A percentile compares a stretch with the other conserved stretches of the same genome.
Evolutionary conservation across 2,113 vertebrate genomes (phyloP).

Genomic region (Pedionomus torquatus): DNA sequence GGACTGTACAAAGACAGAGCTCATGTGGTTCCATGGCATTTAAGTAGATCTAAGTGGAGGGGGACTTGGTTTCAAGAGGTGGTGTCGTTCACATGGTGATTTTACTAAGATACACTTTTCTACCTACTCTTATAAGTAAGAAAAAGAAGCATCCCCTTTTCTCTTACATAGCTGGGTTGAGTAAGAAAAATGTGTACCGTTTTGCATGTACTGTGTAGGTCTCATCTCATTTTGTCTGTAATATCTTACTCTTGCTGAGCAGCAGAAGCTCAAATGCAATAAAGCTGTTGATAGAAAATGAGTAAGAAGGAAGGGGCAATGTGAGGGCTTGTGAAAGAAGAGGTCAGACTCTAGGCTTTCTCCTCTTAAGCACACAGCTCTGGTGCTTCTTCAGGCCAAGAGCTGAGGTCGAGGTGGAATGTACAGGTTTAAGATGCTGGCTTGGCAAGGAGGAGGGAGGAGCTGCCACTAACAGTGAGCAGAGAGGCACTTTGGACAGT

Average conservation of each 20-base stretch:
- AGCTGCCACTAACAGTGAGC: not conserved
- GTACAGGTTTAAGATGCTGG: not conserved
- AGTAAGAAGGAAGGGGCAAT: not conserved
- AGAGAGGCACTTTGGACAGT: not conserved
- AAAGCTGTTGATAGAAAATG: not conserved
- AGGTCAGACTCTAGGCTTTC: not conserved
- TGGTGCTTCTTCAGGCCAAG: not conserved
- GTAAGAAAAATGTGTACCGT: not conserved
- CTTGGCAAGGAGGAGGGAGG: not conserved
- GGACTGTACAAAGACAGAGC: not conserved
- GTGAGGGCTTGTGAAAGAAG: not conserved
- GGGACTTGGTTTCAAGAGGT: not conserved
- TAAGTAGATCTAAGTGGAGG: not conserved
- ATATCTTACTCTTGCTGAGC: not conserved
- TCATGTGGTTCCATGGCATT: not conserved
- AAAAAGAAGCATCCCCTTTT: not conserved
- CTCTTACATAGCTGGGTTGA: not conserved
- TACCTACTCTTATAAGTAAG: not conserved
- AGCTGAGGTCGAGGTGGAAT: not conserved
- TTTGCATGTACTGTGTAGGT: not conserved
- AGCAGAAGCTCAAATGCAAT: not conserved
- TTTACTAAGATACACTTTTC: not conserved
- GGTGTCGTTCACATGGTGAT: not conserved
- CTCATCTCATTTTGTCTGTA: not conserved
- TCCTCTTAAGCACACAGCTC: not conserved